Percentiles rank a stretch among this genome's conserved stretches.
Evolutionary conservation across 2,797 vertebrate species (phyloP).

Genomic region (Brachyrhaphis roseni): DNA sequence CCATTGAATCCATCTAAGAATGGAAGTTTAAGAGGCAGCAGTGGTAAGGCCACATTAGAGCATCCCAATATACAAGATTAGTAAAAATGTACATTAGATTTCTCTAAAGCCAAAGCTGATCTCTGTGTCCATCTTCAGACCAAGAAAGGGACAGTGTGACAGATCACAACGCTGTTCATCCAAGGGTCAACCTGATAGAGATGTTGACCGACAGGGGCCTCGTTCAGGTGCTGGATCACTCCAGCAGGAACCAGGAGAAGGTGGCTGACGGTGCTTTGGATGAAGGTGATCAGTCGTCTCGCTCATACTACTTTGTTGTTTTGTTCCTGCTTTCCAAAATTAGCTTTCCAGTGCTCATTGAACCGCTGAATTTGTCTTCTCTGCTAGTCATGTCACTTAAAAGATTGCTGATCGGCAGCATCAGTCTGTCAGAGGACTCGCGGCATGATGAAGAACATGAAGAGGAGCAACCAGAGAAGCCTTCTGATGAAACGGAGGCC

Average conservation of each 20-base stretch:
- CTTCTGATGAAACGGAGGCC: constrained; percentile 49
- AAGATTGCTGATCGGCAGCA: constrained; percentile 81
- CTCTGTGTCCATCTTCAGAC: constrained; percentile 58
- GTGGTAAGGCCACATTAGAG: constrained; percentile 60
- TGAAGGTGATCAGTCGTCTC: constrained; percentile 77
- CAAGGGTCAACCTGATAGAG: constrained; percentile 73
- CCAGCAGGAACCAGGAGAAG: constrained; percentile 78
- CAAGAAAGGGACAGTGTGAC: constrained; percentile 74
- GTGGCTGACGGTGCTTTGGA: constrained; percentile 80
- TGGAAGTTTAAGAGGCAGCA: constrained; percentile 74
- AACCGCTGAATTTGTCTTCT: constrained; percentile 25
- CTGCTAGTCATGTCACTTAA: constrained; percentile 81
- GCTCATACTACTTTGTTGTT: background rate
- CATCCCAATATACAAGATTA: constrained; percentile 25
- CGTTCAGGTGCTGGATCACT: constrained; percentile 71
- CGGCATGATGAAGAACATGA: constrained; percentile 69
- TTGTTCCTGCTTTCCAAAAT: background rate
- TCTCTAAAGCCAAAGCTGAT: constrained; percentile 33
- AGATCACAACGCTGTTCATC: constrained; percentile 70
- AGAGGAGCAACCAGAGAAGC: constrained; percentile 49
- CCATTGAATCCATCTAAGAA: constrained; percentile 85
- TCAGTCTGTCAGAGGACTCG: constrained; percentile 77
- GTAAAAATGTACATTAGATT: constrained; percentile 26
- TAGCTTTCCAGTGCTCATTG: constrained; percentile 13
- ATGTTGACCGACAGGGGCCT: constrained; percentile 79